Percentiles rank a stretch among this genome's conserved stretches.
These are phyloP conservation scores for Zapus hudsonius DNA, from an alignment of 2,113 vertebrate genomes.

Conservation along the genomic window DNA sequence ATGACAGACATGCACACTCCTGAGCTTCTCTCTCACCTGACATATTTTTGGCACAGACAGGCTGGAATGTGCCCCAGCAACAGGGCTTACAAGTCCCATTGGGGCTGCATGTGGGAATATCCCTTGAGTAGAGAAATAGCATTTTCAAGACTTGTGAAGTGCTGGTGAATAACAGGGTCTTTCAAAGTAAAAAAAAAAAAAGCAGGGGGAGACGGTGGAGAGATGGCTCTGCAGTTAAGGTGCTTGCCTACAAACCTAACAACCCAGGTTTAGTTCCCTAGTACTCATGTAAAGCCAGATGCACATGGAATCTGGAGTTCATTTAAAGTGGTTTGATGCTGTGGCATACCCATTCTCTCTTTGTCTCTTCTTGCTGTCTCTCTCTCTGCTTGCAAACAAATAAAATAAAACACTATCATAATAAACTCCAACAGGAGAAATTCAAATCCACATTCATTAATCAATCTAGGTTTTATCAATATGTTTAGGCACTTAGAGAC, in stretches of 20 bases:
- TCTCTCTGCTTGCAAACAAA: too few species aligned
- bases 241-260: too few species aligned
- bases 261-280: too few species aligned
- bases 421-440: not conserved
- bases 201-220: too few species aligned
- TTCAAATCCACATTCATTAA: constrained; percentile 6
- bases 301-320: too few species aligned
- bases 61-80: not conserved
- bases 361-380: too few species aligned
- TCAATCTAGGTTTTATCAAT: constrained; percentile 1
- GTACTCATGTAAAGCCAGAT: too few species aligned
- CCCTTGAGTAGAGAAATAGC: not conserved
- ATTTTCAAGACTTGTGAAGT: constrained; percentile 3
- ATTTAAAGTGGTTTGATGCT: too few species aligned
- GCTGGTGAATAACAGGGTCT: not conserved
- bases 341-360: too few species aligned
- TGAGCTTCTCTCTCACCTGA: not conserved
- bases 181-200: constrained; percentile 27
- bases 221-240: too few species aligned
- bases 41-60: not conserved
- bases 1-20: not conserved
- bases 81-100: not conserved
- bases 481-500: constrained; percentile 44
- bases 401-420: not conserved
- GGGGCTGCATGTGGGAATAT: not conserved